Evolutionary conservation across 1,140 invertebrate genomes (phyloP), one percentile per base, ranked within the genome.

Genomic region (Frieseomelitta varia): DNA sequence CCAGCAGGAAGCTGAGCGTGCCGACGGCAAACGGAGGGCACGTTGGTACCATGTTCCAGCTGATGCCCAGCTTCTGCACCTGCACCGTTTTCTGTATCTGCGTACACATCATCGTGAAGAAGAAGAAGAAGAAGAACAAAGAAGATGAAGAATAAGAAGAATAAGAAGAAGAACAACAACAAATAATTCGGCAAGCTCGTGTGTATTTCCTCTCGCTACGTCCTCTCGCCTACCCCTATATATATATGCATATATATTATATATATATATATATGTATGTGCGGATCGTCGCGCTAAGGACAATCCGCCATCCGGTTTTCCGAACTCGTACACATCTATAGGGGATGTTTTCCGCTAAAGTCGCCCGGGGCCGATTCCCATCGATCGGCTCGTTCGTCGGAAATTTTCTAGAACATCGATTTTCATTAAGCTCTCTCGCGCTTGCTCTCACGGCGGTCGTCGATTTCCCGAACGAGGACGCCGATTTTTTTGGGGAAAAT

Each of bases 1-100:
- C 58, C 87, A 88, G 90, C 91, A 88, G 91, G 88, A 92, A 87
- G 91, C 91, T 92, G 91, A 87, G 89, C 90, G 89, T 90, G 77
- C 82, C 82, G 88, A 81, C 53, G 34, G 15, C 68, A 11, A 2
- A 34, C 14, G 4, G 17, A 34, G 58, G 27, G 53, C 88, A 91
- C 91, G 88, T 47, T 47, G 89, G 85, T 86, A 47, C 39, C 39
- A 30, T 87, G 87, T 92, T 87, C n/a, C n/a, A n/a, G 87, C 86
- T 86, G 86, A 89, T 90, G 89, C 72, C 74, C 81, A 39, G 76
- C 87, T 88, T 88, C 89, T 85, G 83, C 78, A 93, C 92, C 93
- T 94, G 91, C 89, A 47, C 39, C 39, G 19, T 79, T 21, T n/a
- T 51, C 63, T 87, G 34, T 71, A 30, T 30, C 76, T 88, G 79